These are phyloP conservation scores for Drosophila leontia DNA, from an alignment of 1,140 invertebrate genomes.

Conservation along the genomic window DNA sequence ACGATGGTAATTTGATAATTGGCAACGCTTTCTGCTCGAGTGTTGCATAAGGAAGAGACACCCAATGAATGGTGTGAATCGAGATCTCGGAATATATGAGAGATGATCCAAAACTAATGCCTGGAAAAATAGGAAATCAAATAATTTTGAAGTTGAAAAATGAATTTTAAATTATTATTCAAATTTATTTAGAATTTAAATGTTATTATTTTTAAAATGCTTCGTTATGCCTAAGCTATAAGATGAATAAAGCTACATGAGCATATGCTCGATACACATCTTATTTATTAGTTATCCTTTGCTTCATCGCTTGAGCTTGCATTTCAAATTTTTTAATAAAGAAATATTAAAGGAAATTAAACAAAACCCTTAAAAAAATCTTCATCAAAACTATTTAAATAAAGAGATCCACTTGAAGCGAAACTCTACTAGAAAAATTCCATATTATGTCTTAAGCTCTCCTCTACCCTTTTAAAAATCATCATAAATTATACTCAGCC, in stretches of 20 bases:
- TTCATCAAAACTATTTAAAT: background rate
- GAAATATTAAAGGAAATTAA: no score
- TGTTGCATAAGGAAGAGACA: constrained; percentile 40
- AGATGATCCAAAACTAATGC: constrained; percentile 6
- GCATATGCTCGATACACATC: background rate
- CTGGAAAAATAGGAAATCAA: constrained; percentile 2
- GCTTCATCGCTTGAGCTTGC: no score
- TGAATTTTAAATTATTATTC: background rate
- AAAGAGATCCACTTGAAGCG: background rate
- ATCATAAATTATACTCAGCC: background rate
- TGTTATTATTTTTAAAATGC: no score
- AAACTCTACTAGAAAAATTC: background rate
- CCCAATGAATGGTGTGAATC: background rate
- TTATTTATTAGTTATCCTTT: background rate
- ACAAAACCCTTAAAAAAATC: no score
- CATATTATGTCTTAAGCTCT: background rate
- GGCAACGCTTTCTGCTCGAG: constrained; percentile 28
- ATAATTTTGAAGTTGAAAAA: background rate
- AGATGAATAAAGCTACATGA: no score
- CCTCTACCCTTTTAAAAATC: background rate
- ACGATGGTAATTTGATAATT: constrained; percentile 59
- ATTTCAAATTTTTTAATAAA: no score
- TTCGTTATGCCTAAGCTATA: background rate
- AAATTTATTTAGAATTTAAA: no score
- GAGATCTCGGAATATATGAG: background rate